Conservation (phyloP, 2,888 invertebrate species). For the Torymus tubicola region DNA sequence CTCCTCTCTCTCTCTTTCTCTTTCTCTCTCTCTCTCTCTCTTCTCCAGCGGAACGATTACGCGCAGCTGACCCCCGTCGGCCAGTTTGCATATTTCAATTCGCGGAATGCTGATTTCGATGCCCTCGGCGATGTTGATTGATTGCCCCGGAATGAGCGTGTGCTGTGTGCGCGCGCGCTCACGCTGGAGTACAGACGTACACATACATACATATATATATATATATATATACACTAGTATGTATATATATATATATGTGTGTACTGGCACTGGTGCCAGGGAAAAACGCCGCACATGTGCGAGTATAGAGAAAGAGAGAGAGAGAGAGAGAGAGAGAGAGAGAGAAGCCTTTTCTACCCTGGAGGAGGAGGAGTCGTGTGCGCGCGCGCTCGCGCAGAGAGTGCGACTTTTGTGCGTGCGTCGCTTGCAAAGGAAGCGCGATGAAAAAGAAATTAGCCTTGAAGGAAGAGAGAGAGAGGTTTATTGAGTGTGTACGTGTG, state of each 20-base stretch:
- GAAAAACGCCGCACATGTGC: conserved; percentile 18
- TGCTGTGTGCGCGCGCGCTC: too few species aligned
- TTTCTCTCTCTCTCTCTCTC: conserved; percentile 22
- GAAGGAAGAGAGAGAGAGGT: too few species aligned
- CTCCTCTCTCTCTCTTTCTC: conserved; percentile 48
- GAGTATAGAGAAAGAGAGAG: not conserved
- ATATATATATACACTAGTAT: too few species aligned
- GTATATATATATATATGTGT: too few species aligned
- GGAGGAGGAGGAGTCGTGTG: too few species aligned
- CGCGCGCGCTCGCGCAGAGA: too few species aligned
- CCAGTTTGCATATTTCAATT: conserved; percentile 60
- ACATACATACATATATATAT: too few species aligned
- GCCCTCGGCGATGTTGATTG: conserved; percentile 58
- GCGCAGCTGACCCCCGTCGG: conserved; percentile 42
- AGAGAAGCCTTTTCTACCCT: not conserved
- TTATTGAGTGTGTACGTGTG: too few species aligned
- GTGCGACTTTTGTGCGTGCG: too few species aligned
- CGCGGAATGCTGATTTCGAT: conserved; percentile 58
- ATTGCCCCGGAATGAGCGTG: conserved; percentile 52
- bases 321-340: conserved; percentile 5
- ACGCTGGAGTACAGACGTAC: too few species aligned
- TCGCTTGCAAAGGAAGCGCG: conserved; percentile 2
- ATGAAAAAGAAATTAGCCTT: not conserved
- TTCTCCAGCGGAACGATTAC: not conserved
- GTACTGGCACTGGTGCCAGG: conserved; percentile 23